Evolutionary conservation across 2,888 invertebrate genomes (phyloP).

Genomic region (Himalopsyche japonica): DNA sequence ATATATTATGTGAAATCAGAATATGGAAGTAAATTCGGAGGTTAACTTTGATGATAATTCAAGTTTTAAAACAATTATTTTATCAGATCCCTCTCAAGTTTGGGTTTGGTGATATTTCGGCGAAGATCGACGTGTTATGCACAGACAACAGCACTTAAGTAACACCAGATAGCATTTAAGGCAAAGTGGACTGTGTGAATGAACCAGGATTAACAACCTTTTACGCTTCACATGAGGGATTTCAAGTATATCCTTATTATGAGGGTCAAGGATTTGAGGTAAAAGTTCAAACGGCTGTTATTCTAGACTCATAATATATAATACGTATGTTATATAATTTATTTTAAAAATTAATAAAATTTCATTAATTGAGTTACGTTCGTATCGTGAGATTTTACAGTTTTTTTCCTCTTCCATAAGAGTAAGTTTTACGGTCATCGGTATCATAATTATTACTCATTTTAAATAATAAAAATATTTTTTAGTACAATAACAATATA

Average conservation of each 20-base stretch:
- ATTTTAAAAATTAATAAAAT: no score
- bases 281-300: conserved; percentile 29
- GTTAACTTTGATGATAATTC: background rate
- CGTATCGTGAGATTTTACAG: no score
- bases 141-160: conserved; percentile 7
- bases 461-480: no score
- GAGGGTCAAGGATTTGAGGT: conserved; percentile 29
- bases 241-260: conserved; percentile 29
- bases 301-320: background rate
- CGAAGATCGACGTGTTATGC: conserved; percentile 35
- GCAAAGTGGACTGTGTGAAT: conserved; percentile 25
- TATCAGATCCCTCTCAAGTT: conserved; percentile 31
- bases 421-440: no score
- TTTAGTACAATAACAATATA: no score
- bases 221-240: conserved; percentile 12
- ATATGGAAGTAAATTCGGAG: no score
- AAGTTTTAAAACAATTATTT: conserved; percentile 39
- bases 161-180: conserved; percentile 41
- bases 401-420: no score
- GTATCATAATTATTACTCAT: no score
- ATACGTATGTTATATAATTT: no score
- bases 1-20: no score
- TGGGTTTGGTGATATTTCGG: conserved; percentile 6
- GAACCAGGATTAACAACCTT: conserved; percentile 17
- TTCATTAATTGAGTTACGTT: no score